Evolutionary conservation across 2,113 vertebrate genomes (phyloP).

Genomic region (Trematocara zebra): DNA sequence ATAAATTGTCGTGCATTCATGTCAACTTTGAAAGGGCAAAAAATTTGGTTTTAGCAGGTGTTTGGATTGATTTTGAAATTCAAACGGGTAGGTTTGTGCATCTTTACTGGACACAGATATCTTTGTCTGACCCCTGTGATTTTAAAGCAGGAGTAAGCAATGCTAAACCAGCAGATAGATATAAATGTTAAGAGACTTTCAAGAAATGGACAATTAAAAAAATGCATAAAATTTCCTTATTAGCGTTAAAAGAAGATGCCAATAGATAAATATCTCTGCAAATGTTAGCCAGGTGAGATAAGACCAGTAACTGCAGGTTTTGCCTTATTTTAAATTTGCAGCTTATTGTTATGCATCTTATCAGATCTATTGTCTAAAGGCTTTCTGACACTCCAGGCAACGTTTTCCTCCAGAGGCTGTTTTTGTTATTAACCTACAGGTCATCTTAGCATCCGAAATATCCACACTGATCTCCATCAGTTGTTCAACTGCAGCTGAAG

Average conservation of each 20-base stretch:
- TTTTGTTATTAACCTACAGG: background rate
- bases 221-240: background rate
- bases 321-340: background rate
- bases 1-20: accelerated
- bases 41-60: background rate
- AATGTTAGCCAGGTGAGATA: background rate
- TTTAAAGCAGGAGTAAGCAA: background rate
- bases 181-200: background rate
- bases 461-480: background rate
- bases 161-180: accelerated
- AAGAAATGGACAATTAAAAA: background rate
- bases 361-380: background rate
- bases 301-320: background rate
- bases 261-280: background rate
- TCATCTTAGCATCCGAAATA: background rate
- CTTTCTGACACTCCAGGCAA: background rate
- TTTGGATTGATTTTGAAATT: background rate
- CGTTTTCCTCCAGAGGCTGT: background rate
- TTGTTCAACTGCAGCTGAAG: background rate
- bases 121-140: background rate
- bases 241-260: background rate
- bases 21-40: background rate
- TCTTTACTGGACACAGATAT: background rate
- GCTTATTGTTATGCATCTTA: background rate
- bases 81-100: background rate